phyloP scores from a whole-genome alignment of 1,140 invertebrate species.

The Goniozus legneri region DNA sequence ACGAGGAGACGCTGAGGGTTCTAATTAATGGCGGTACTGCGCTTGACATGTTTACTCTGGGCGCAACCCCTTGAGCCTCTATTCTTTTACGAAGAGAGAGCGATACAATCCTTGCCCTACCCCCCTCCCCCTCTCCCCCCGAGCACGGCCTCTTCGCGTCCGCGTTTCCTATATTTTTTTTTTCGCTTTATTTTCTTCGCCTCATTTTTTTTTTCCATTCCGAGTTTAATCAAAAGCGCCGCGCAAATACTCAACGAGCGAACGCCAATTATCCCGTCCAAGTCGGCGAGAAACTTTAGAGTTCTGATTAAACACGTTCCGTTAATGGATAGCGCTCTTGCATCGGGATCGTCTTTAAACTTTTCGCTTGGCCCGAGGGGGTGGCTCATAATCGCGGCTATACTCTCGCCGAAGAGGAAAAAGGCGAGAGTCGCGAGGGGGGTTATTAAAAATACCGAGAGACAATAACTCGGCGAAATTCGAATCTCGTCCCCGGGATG shows the following conservation, averaged over 20 bases:
- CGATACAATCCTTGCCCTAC: constrained; percentile 32
- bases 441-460: too few relatives aligned
- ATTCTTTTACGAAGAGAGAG: constrained; percentile 34
- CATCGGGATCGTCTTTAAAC: too few relatives aligned
- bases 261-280: constrained; percentile 35
- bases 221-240: constrained; percentile 33
- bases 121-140: background rate
- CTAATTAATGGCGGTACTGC: constrained; percentile 42
- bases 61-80: constrained; percentile 32
- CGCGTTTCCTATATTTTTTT: constrained; percentile 9
- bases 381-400: too few relatives aligned
- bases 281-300: constrained; percentile 34
- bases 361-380: constrained; percentile 16
- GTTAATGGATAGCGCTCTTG: constrained; percentile 38
- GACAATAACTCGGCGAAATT: too few relatives aligned
- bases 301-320: constrained; percentile 43
- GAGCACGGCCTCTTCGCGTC: constrained; percentile 14
- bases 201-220: constrained; percentile 23
- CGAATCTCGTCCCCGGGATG: too few relatives aligned
- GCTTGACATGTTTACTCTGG: constrained; percentile 44
- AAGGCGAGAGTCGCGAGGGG: too few relatives aligned
- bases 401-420: too few relatives aligned
- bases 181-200: background rate
- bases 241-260: constrained; percentile 31
- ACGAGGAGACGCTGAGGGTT: constrained; percentile 21